A percentile compares a stretch with the other conserved stretches of the same genome.
Conservation (phyloP, 2,113 vertebrate species). For the Lepisosteus oculatus region DNA sequence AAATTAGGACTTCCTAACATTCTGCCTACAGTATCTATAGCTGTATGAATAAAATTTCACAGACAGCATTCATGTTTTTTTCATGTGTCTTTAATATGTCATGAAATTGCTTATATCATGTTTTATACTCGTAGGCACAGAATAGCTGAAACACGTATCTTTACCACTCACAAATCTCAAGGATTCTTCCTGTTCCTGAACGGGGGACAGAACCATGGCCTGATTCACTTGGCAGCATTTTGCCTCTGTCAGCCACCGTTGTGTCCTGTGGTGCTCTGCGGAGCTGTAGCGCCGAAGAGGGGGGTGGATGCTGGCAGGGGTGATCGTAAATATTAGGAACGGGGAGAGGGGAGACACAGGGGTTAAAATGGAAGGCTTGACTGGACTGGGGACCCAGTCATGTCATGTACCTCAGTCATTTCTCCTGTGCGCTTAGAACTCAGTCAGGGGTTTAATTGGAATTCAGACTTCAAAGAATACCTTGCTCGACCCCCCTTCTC, state of each 20-base stretch:
- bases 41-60: too few relatives aligned
- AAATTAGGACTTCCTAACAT: too few relatives aligned
- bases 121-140: constrained; percentile 21
- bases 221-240: constrained; percentile 7
- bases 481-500: constrained; percentile 68
- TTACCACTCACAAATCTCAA: constrained; percentile 31
- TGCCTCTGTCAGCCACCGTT: constrained; percentile 29
- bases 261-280: constrained; percentile 38
- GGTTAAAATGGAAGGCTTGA: constrained; percentile 80
- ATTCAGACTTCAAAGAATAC: constrained; percentile 99
- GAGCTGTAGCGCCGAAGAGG: neutral
- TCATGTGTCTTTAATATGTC: constrained; percentile 31
- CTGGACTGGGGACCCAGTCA: constrained; percentile 85
- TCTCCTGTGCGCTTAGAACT: constrained; percentile 94
- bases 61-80: constrained; percentile 15
- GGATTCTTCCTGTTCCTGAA: constrained; percentile 47
- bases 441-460: constrained; percentile 99
- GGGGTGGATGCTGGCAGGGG: constrained; percentile 71
- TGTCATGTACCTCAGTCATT: constrained; percentile 93
- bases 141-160: constrained; percentile 12
- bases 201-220: constrained; percentile 30
- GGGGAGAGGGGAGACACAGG: constrained; percentile 77
- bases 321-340: constrained; percentile 81
- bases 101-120: constrained; percentile 35
- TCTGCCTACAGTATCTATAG: too few relatives aligned